Percentiles rank a stretch among this genome's conserved stretches.
Evolutionary conservation across 2,797 vertebrate genomes (phyloP).

Genomic region (Sebastes hopkinsi): DNA sequence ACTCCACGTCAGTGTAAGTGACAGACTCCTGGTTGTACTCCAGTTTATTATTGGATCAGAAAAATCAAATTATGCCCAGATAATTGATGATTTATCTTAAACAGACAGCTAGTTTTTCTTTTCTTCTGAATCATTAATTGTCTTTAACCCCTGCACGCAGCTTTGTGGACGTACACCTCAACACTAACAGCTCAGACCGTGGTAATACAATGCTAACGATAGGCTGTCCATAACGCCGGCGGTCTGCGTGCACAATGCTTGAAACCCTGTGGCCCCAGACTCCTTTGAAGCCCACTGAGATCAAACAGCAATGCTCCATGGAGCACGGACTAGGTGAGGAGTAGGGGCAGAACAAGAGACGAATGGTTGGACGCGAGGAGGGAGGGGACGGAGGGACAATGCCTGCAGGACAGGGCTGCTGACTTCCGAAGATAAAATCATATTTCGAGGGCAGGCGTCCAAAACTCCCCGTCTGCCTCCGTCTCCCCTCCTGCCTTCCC

Average conservation of each 20-base stretch:
- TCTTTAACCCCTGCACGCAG: background rate
- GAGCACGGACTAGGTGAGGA: conserved; percentile 78
- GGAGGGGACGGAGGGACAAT: conserved; percentile 71
- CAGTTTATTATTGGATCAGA: conserved; percentile 36
- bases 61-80: conserved; percentile 20
- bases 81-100: conserved; percentile 42
- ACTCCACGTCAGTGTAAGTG: conserved; percentile 9
- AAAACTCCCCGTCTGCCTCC: conserved; percentile 69
- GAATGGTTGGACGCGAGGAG: conserved; percentile 62
- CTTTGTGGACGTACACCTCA: conserved; percentile 41
- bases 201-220: conserved; percentile 57
- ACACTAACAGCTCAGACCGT: conserved; percentile 15
- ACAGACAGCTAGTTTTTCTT: conserved; percentile 14
- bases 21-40: conserved; percentile 53
- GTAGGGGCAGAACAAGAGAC: conserved; percentile 61
- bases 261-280: conserved; percentile 69
- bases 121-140: conserved; percentile 19
- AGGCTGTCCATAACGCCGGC: conserved; percentile 62
- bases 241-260: conserved; percentile 69
- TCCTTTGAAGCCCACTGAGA: conserved; percentile 83
- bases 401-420: conserved; percentile 67
- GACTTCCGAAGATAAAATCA: conserved; percentile 83
- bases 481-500: conserved; percentile 59
- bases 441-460: conserved; percentile 80
- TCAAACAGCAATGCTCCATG: conserved; percentile 74